phyloP scores from a whole-genome alignment of 2,113 vertebrate species.

The Pangasianodon hypophthalmus region DNA sequence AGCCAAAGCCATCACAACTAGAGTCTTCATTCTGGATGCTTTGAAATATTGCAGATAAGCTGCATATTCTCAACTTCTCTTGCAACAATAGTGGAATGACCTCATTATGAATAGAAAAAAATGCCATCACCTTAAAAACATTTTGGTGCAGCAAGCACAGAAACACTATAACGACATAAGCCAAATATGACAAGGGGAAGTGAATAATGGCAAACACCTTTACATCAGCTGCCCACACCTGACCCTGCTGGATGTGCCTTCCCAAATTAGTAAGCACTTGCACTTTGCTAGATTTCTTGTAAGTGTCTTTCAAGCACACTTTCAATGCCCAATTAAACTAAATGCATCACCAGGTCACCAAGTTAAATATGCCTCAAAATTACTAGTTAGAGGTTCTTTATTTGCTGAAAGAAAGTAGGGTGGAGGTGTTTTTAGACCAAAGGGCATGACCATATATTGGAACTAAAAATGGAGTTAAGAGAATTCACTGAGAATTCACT shows the following conservation, averaged over 20 bases:
- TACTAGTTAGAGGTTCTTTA: background rate
- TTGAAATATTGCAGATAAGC: background rate
- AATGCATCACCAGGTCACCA: background rate
- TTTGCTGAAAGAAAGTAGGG: too few relatives aligned
- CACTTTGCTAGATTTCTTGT: background rate
- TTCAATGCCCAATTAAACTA: background rate
- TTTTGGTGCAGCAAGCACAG: background rate
- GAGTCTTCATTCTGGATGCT: background rate
- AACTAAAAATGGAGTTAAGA: background rate
- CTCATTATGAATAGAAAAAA: background rate
- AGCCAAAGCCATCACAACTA: background rate
- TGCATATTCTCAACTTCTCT: background rate
- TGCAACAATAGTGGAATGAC: background rate
- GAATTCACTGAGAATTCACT: background rate
- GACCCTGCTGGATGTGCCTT: background rate
- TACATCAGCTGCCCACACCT: conserved; percentile 5
- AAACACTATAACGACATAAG: background rate
- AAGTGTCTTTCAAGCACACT: background rate
- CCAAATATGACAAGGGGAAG: background rate
- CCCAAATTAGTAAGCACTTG: background rate
- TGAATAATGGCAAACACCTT: conserved; percentile 12
- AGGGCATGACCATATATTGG: background rate
- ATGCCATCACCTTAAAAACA: background rate
- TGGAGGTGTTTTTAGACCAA: background rate
- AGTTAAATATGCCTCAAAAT: background rate